Evolutionary conservation across 2,888 invertebrate species (phyloP).

Genomic region (Thalpophila matura): DNA sequence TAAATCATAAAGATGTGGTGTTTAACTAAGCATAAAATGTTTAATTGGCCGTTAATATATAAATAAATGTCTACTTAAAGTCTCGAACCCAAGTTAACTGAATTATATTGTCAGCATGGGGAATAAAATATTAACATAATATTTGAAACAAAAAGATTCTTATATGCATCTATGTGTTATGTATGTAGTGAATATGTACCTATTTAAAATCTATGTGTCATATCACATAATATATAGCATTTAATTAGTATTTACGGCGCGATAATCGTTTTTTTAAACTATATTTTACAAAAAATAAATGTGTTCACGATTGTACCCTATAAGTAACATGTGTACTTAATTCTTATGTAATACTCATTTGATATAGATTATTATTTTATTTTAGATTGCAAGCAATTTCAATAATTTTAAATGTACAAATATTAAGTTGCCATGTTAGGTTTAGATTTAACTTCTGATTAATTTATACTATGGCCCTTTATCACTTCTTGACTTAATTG

Average conservation of each 20-base stretch:
- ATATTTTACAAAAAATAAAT: conserved; percentile 47
- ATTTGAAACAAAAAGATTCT: conserved; percentile 48
- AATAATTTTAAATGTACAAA: conserved; percentile 62
- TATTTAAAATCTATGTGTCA: conserved; percentile 57
- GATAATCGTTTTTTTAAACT: conserved; percentile 37
- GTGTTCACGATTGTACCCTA: conserved; percentile 55
- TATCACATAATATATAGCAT: conserved; percentile 55
- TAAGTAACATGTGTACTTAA: conserved; percentile 57
- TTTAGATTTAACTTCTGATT: conserved; percentile 38
- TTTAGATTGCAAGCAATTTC: conserved; percentile 32
- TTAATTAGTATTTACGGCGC: conserved; percentile 42
- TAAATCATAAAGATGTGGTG: conserved; percentile 30
- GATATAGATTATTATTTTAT: conserved; percentile 22
- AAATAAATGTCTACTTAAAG: conserved; percentile 56
- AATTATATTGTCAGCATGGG: conserved; percentile 52
- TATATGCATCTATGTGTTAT: conserved; percentile 52
- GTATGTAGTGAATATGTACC: conserved; percentile 54
- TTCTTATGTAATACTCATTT: conserved; percentile 49
- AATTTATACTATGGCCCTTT: conserved; percentile 24
- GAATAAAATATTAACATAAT: conserved; percentile 37
- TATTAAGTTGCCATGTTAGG: conserved; percentile 68
- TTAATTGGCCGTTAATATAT: conserved; percentile 47
- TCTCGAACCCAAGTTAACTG: conserved; percentile 42
- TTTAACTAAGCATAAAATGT: conserved; percentile 45
- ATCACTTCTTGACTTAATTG: conserved; percentile 4